Percentiles rank a stretch among this genome's conserved stretches.
Conservation (phyloP, 2,797 vertebrate genomes). For the Coracias cyanogaster region DNA sequence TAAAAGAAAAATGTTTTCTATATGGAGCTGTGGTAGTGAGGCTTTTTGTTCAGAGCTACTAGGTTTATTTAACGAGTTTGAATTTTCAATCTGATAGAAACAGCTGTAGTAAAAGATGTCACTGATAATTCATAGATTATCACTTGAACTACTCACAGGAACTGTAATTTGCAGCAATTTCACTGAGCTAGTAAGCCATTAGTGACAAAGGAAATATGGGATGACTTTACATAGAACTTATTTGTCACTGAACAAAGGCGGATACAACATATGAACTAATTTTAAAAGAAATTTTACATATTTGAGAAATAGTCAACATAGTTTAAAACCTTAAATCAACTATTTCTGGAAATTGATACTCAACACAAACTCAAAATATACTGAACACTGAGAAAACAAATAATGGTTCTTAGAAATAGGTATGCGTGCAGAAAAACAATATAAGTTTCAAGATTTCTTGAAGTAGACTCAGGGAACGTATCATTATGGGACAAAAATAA, state of each 20-base stretch:
- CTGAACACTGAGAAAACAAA: not conserved
- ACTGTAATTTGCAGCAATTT: not conserved
- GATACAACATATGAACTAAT: not conserved
- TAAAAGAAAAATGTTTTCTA: not conserved
- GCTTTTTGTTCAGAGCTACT: not conserved
- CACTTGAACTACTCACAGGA: not conserved
- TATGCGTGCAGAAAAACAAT: not conserved
- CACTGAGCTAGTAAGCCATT: not conserved
- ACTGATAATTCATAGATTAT: not conserved
- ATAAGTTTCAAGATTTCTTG: not conserved
- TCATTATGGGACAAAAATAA: not conserved
- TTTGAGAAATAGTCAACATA: not conserved
- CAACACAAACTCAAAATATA: not conserved
- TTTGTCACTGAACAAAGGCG: not conserved
- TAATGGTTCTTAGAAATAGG: not conserved
- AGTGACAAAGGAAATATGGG: not conserved
- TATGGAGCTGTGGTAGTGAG: not conserved
- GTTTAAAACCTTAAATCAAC: not conserved
- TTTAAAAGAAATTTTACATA: not conserved
- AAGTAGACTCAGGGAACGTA: not conserved
- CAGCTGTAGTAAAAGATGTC: not conserved
- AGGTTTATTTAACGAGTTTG: not conserved
- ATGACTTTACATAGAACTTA: not conserved
- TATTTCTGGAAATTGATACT: not conserved
- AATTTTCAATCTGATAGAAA: not conserved